Evolutionary conservation across 2,888 invertebrate genomes (phyloP), one percentile per base, ranked within the genome.

Genomic region (Leucophenga montana): DNA sequence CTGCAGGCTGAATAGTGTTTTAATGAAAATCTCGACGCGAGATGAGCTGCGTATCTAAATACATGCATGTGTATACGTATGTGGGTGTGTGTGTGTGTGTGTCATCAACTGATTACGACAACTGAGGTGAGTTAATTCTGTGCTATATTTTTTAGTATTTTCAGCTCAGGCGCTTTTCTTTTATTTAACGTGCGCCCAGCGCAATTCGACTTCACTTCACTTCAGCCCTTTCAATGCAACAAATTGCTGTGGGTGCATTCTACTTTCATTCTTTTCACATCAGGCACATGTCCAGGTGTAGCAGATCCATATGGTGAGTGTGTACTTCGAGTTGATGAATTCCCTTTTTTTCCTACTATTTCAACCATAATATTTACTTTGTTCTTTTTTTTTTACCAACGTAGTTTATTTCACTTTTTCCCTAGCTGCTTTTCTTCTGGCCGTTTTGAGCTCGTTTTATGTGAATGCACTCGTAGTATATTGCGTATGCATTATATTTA

Each of bases 351-450:
- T 20, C 16, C 62, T 56, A 39, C 61, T 54, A 66, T 57, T 57
- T 69, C 22, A 70, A 71, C 71, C 73, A 62, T 46, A 69, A 62
- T 39, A 39, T 70, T 67, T 72, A 69, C 65, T 75, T 72, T 70
- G 72, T 77, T 79, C 66, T 72, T 66, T 70, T 74, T 71, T 66
- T 72, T 71, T 72, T 69, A 81, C 77, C 77, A 79, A 73, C 9
- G 5, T 54, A 18, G 11, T 22, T 56, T 56, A 6, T 53, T 53
- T 9, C 14, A 20, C n/a, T 50, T 20, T 79, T 77, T 76, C 73
- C 27, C 50, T 54, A 50, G 62, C 67, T 68, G 66, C 67, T 68
- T 31, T 20, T 39, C 44, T 39, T 74, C 73, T 59, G 50, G 16
- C n/a, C 22, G 48, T 31, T 64, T 66, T 39, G n/a, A n/a, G n/a